Evolutionary conservation across 2,113 vertebrate species (phyloP).

Genomic region (Thryonomys swinderianus): DNA sequence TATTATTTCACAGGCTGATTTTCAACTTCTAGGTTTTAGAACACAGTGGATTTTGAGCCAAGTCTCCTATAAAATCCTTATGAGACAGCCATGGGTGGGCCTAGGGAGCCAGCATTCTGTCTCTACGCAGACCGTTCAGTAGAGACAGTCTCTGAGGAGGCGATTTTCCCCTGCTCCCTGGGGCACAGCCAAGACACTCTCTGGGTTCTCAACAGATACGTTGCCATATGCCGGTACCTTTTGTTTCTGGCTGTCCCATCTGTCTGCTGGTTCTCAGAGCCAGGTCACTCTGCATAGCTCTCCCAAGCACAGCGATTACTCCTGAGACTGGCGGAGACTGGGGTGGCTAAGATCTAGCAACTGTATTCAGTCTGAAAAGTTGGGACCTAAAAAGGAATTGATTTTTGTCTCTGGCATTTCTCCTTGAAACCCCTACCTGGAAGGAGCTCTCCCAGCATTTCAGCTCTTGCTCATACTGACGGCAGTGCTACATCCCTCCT

Average conservation of each 20-base stretch:
- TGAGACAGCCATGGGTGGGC: neutral
- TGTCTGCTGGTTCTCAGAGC: conserved; percentile 46
- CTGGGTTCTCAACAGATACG: conserved; percentile 30
- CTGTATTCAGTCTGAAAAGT: conserved; percentile 44
- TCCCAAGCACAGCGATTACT: conserved; percentile 49
- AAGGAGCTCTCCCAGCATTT: neutral
- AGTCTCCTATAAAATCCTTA: neutral
- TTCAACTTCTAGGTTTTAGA: neutral
- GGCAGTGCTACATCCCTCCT: neutral
- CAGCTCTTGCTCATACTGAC: neutral
- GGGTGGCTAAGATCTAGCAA: conserved; percentile 52
- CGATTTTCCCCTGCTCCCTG: neutral
- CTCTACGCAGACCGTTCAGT: neutral
- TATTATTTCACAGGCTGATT: neutral
- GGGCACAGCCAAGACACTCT: neutral
- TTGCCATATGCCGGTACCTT: conserved; percentile 52
- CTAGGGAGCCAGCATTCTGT: neutral
- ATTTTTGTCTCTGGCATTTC: conserved; percentile 57
- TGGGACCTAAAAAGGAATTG: conserved; percentile 26
- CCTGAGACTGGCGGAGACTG: conserved; percentile 54
- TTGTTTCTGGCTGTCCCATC: conserved; percentile 71
- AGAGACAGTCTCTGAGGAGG: neutral
- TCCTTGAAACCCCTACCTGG: neutral
- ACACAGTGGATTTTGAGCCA: neutral
- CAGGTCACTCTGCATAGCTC: conserved; percentile 58